phyloP scores from a whole-genome alignment of 2,113 vertebrate genomes.

The Bagarius yarrelli region DNA sequence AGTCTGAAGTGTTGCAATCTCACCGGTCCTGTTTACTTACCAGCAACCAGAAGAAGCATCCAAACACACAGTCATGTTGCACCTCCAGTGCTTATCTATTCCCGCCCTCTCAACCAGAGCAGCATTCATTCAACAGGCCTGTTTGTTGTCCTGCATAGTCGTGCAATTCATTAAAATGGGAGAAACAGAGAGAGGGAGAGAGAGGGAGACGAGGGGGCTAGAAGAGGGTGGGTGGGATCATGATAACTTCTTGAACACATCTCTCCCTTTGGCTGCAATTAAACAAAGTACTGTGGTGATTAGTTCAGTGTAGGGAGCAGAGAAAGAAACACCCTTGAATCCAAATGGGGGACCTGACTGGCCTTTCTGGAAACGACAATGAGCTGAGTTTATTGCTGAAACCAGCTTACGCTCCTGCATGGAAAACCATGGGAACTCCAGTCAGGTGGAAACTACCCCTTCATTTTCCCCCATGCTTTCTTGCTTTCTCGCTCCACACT shows the following conservation, averaged over 20 bases:
- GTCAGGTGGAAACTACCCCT: conserved; percentile 98
- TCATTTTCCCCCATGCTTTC: conserved; percentile 68
- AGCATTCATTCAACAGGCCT: conserved; percentile 88
- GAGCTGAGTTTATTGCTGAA: conserved; percentile 98
- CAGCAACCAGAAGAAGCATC: conserved; percentile 71
- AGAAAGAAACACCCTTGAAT: conserved; percentile 99
- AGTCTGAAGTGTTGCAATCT: conserved; percentile 81
- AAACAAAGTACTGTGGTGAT: conserved; percentile 99
- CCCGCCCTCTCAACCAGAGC: conserved; percentile 74
- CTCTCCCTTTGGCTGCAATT: conserved; percentile 97
- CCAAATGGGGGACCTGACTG: conserved; percentile 98
- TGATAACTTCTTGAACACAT: conserved; percentile 99
- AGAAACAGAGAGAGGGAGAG: conserved; percentile 35
- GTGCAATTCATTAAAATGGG: conserved; percentile 83
- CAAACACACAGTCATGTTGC: conserved; percentile 76
- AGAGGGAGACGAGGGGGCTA: conserved; percentile 55
- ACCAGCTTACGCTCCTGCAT: conserved; percentile 98
- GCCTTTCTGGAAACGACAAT: conserved; percentile 97
- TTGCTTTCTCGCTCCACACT: conserved; percentile 46
- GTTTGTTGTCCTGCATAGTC: conserved; percentile 92
- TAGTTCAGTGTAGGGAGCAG: conserved; percentile 96
- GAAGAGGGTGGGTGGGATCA: conserved; percentile 81
- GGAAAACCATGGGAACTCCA: conserved; percentile 99
- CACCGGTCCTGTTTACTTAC: conserved; percentile 51
- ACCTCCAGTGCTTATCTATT: conserved; percentile 76